Base-by-base conservation (phyloP, 2,888 invertebrate genomes). In the Lochmaea capreae region DNA sequence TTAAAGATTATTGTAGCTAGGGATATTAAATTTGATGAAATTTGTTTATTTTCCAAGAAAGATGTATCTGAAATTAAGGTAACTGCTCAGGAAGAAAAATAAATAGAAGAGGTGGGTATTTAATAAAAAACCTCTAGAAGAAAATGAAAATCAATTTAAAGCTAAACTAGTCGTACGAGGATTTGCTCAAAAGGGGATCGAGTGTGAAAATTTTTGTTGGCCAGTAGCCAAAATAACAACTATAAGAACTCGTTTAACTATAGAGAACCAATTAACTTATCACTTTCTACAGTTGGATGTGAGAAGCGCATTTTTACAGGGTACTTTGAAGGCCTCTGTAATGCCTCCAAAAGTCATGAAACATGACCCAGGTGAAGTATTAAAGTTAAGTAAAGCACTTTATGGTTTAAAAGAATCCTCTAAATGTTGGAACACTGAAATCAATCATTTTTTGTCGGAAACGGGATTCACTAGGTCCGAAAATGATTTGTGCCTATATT, bases 131-230 rank as follows among this genome's bases (percentile, higher is more conserved):
- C 79, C 42, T 26, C 74, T 33, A 39, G 74, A 74, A 73, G 77
- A 74, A 80, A 78, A 78, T 80, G 73, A 81, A 22, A 75, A 78
- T 12, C 66, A 71, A 43, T 79, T 79, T 61, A 79, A 80, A 49
- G 79, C 81, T 8, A 79, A 79, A 26, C 67, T 81, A 11, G 81
- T 82, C 22, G 81, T 82, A 8, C 74, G 79, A 42, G 83, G 81
- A 16, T 83, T 81, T 77, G 80, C 78, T 43, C 83, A 83, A 67
- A 76, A 81, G 61, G 58, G 73, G 2, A 75, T 65, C 79, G 67
- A 67, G 57, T 71, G 18, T 71, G 75, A 81, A 49, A 79, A 83
- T 67, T 79, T 81, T 8, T 82, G 82, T 78, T 78, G 82, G 16
- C 80, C 81, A n/a, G 80, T 82, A 4, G 81, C 79, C 8, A 61